A percentile compares a stretch with the other conserved stretches of the same genome.
These are phyloP conservation scores for Crotalus tigris DNA, from an alignment of 2,113 vertebrate genomes.

Conservation along the genomic window DNA sequence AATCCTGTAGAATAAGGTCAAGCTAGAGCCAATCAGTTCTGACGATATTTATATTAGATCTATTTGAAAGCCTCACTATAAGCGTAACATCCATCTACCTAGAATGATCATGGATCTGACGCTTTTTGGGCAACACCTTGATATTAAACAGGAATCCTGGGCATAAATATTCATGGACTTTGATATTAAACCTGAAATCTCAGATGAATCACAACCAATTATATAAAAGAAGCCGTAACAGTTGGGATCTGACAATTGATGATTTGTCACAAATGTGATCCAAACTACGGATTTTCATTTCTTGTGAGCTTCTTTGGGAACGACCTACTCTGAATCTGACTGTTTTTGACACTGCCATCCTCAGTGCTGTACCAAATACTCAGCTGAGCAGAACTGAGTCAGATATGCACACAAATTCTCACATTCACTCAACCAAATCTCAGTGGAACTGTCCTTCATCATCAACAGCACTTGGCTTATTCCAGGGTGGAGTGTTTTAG, in stretches of 20 bases:
- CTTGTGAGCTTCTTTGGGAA: not conserved
- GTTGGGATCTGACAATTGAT: not conserved
- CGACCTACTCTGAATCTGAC: not conserved
- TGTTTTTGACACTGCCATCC: not conserved
- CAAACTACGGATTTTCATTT: not conserved
- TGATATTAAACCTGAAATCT: not conserved
- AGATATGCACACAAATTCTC: not conserved
- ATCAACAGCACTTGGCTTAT: not conserved
- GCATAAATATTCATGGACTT: not conserved
- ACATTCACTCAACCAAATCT: not conserved
- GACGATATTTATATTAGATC: not conserved
- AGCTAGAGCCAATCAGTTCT: not conserved
- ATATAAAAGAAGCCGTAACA: fast-evolving
- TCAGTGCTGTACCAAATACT: not conserved
- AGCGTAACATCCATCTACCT: not conserved
- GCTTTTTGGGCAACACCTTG: not conserved
- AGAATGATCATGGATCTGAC: not conserved
- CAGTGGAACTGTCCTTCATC: not conserved
- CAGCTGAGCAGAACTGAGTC: not conserved
- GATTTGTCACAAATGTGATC: not conserved
- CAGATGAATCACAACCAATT: not conserved
- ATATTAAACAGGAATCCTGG: not conserved
- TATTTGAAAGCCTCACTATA: not conserved
- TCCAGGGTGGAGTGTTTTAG: not conserved
- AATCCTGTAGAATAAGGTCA: not conserved